Conservation (phyloP, 2,888 invertebrate species). For the Hetaerina titia region DNA sequence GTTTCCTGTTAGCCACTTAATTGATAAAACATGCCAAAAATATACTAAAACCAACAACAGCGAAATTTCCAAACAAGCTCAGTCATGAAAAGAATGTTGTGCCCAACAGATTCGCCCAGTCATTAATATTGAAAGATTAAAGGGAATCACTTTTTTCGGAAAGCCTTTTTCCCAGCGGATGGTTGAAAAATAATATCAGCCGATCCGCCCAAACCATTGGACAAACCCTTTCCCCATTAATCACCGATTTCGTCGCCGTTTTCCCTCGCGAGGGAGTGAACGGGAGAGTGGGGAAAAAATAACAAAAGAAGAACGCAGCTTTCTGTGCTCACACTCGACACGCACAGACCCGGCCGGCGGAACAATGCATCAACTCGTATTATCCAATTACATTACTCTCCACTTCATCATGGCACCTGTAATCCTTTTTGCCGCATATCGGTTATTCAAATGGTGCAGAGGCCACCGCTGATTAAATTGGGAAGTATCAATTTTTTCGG, state of each 20-base stretch:
- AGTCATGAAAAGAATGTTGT: background rate
- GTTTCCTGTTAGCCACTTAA: no score
- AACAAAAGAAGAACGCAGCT: background rate
- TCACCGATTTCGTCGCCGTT: slow-evolving; percentile 56
- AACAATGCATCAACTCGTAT: slow-evolving; percentile 62
- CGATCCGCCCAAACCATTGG: background rate
- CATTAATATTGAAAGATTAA: slow-evolving; percentile 56
- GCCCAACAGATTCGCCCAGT: background rate
- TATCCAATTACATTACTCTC: slow-evolving; percentile 63
- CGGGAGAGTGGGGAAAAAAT: background rate
- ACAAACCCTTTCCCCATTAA: slow-evolving; percentile 43
- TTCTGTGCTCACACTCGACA: background rate
- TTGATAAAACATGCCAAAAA: no score
- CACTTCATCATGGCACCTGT: slow-evolving; percentile 63
- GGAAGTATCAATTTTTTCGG: slow-evolving; percentile 63
- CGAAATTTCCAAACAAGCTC: background rate
- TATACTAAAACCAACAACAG: no score
- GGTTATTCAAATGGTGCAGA: slow-evolving; percentile 64
- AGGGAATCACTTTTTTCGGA: slow-evolving; percentile 5
- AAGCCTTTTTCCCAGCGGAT: slow-evolving; percentile 44
- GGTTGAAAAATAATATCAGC: slow-evolving; percentile 35
- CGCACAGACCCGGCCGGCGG: background rate
- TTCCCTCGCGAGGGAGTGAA: slow-evolving; percentile 2
- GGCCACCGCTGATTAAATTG: slow-evolving; percentile 60
- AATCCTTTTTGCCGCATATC: slow-evolving; percentile 57